Base-by-base conservation (phyloP, 1,140 invertebrate species). In the Drosophila triauraria region DNA sequence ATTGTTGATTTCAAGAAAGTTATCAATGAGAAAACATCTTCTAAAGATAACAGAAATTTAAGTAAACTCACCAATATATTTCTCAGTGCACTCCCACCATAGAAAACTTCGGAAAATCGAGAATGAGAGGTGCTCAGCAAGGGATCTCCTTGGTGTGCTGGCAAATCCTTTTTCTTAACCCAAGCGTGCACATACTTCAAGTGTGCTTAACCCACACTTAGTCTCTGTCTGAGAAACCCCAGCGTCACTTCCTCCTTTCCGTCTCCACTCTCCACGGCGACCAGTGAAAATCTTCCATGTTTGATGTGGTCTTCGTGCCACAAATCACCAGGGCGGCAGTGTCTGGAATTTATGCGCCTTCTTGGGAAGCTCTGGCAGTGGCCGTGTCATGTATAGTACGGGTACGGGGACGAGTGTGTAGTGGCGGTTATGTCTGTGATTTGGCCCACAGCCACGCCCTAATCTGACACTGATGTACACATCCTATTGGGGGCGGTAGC, bases 381-480 rank as follows among this genome's bases (percentile, higher is more conserved):
- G 35, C 35, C 35, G 25, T 69, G 20, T 44, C 27, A 23, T n/a
- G 6, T 50, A 38, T 17, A 32, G n/a, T 42, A 13, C 42, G 25
- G 57, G n/a, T 46, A 13, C 42, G 25, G 51, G 25, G 61, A 54
- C 50, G 43, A 48, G 64, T 27, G 47, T 13, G 47, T 50, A 59
- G 27, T 82, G 70, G 50, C 54, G 82, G 76, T 75, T 75, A 80
- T 85, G 68, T 85, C 78, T 78, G 82, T 78, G 82, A 84, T 86
- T 87, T 77, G 54, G 79, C 44, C 56, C 64, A 40, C 75, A 53
- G 57, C 43, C 74, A 71, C 71, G 80, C 70, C 83, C 65, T 87
- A 88, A 87, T 86, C 80, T 88, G 84, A 87, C 83, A 84, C 77
- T 87, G 83, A 87, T 88, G 84, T 83, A 88, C 72, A 67, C 76